Evolutionary conservation across 2,113 vertebrate species (phyloP).

Genomic region (Sphaerodactylus townsendi): DNA sequence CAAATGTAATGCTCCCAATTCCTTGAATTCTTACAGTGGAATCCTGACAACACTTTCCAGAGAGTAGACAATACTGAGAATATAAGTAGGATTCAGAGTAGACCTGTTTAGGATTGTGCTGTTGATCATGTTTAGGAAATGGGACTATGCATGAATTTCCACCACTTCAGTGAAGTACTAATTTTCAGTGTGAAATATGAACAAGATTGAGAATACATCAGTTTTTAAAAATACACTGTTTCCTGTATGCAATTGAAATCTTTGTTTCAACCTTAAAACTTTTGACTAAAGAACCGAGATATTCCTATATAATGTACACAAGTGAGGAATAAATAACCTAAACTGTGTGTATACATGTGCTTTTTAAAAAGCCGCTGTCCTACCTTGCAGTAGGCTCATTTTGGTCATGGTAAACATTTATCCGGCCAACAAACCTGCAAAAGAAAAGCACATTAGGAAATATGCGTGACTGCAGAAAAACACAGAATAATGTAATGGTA

Average conservation of each 20-base stretch:
- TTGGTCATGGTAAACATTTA: conserved; percentile 90
- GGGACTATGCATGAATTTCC: too few species aligned
- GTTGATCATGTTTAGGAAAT: too few species aligned
- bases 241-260: neutral
- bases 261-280: neutral
- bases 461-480: neutral
- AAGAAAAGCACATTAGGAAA: neutral
- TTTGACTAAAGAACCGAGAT: neutral
- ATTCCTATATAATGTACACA: neutral
- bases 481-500: neutral
- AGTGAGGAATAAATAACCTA: neutral
- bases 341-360: neutral
- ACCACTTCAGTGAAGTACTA: too few species aligned
- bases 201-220: neutral
- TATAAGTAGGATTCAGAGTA: too few species aligned
- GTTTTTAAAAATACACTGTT: neutral
- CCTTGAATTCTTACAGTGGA: too few species aligned
- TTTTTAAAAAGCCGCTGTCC: neutral
- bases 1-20: too few species aligned
- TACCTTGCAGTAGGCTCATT: conserved; percentile 91
- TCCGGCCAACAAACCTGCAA: conserved; percentile 92
- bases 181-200: neutral
- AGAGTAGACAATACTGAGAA: too few species aligned
- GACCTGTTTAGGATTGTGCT: too few species aligned
- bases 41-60: too few species aligned